phyloP scores from a whole-genome alignment of 2,797 vertebrate species.

The Sebastolobus alascanus region DNA sequence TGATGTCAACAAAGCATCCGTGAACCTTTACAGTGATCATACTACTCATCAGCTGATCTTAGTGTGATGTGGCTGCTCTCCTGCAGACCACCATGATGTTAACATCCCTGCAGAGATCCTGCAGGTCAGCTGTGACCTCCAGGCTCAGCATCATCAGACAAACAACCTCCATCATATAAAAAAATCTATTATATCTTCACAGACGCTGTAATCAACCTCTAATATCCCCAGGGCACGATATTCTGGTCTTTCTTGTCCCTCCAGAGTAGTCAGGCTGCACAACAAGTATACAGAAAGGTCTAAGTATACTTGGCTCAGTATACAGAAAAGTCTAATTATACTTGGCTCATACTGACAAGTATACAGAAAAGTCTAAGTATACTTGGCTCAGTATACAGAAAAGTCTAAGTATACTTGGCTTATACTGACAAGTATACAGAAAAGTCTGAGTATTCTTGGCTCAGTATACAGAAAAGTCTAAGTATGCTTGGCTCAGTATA shows the following conservation, averaged over 20 bases:
- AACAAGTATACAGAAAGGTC: too few relatives aligned
- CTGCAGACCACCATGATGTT: not conserved
- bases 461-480: too few relatives aligned
- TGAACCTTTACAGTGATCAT: constrained; percentile 51
- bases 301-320: too few relatives aligned
- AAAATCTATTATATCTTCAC: not conserved
- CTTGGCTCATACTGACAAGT: too few relatives aligned
- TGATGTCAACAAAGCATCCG: constrained; percentile 71
- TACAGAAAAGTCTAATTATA: too few relatives aligned
- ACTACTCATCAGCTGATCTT: constrained; percentile 1
- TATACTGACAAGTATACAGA: too few relatives aligned
- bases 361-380: too few relatives aligned
- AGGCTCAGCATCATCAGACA: not conserved
- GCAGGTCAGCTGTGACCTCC: constrained; percentile 22
- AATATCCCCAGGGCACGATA: not conserved
- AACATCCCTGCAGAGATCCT: not conserved
- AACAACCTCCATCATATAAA: not conserved
- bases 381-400: too few relatives aligned
- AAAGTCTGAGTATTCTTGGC: too few relatives aligned
- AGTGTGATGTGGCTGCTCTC: not conserved
- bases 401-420: too few relatives aligned
- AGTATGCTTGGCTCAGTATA: too few relatives aligned
- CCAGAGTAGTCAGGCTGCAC: not conserved
- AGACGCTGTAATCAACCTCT: not conserved
- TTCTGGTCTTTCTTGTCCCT: not conserved